Conservation (phyloP, 2,113 vertebrate species). For the Phycodurus eques region DNA sequence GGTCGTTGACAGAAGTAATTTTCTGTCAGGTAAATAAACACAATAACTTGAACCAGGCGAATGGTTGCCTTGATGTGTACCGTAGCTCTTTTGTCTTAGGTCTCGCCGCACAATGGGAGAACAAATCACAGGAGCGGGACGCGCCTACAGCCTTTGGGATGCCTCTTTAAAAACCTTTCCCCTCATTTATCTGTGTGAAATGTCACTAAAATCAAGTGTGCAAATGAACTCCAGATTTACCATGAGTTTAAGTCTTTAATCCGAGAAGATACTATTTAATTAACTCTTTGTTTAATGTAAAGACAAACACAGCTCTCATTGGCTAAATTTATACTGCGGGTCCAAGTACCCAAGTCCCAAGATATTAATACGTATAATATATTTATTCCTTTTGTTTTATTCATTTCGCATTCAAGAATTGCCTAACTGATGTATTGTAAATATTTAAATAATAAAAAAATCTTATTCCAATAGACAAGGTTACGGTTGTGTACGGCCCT, state of each 20-base stretch:
- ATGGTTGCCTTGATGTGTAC: background rate
- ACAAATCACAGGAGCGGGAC: background rate
- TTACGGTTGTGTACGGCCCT: too few relatives aligned
- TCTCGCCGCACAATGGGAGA: background rate
- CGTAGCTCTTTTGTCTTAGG: background rate
- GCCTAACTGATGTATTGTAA: too few relatives aligned
- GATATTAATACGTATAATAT: too few relatives aligned
- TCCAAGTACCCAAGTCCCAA: too few relatives aligned
- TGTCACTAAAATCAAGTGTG: background rate
- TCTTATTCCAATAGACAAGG: too few relatives aligned
- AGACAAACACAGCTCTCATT: too few relatives aligned
- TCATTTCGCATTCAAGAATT: too few relatives aligned
- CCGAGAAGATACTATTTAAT: background rate
- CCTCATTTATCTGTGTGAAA: background rate
- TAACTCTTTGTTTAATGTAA: background rate
- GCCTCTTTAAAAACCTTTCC: background rate
- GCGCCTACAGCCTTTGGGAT: background rate
- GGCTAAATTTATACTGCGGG: too few relatives aligned
- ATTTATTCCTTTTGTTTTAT: too few relatives aligned
- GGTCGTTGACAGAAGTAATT: slow-evolving; percentile 30
- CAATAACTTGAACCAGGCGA: background rate
- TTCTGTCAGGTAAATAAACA: slow-evolving; percentile 2
- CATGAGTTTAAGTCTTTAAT: background rate
- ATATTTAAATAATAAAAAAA: too few relatives aligned
- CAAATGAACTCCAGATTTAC: background rate